Conservation (phyloP, 2,888 invertebrate genomes). For the Herminia tarsipennalis region DNA sequence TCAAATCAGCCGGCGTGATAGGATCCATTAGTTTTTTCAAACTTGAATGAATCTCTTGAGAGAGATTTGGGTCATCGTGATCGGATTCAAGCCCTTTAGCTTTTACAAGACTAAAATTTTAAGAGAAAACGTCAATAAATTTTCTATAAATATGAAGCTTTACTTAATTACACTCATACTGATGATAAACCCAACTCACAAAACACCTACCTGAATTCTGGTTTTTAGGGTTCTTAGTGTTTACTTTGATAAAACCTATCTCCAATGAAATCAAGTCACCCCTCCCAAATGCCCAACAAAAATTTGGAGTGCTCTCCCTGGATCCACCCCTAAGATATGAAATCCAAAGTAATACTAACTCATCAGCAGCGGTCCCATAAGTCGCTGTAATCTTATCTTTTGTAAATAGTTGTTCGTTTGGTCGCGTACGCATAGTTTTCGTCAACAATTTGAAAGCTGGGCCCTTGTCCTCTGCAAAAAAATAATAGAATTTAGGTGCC, state of each 20-base stretch:
- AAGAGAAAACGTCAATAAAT: no score
- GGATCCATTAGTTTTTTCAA: conserved; percentile 48
- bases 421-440: conserved; percentile 55
- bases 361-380: conserved; percentile 57
- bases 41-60: conserved; percentile 56
- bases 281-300: no score
- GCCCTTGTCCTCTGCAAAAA: conserved; percentile 69
- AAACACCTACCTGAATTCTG: no score
- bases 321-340: no score
- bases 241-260: no score
- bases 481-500: no score
- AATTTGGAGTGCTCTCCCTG: no score
- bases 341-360: conserved; percentile 50
- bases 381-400: conserved; percentile 54
- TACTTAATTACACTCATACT: no score
- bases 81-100: conserved; percentile 63
- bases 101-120: conserved; percentile 53
- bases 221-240: no score
- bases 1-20: conserved; percentile 52
- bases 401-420: conserved; percentile 53
- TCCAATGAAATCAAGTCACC: no score
- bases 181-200: no score
- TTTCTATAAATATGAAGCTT: not conserved
- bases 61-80: conserved; percentile 67
- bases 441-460: conserved; percentile 62